A percentile compares a stretch with the other conserved stretches of the same genome.
These are phyloP conservation scores for Ectemnius continuus DNA, from an alignment of 2,888 invertebrate genomes.

Conservation along the genomic window DNA sequence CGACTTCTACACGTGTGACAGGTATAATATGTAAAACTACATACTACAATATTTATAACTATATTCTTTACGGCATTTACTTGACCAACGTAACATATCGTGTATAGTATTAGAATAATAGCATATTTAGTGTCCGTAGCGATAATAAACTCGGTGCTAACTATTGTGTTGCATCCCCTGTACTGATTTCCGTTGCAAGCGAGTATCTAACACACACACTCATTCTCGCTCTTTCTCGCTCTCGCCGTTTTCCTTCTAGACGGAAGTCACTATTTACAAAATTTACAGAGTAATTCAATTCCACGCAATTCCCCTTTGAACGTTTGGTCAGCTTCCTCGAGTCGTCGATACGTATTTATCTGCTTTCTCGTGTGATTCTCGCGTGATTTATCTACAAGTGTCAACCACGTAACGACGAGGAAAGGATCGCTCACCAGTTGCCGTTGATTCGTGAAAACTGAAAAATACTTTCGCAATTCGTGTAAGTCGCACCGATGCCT, in stretches of 20 bases:
- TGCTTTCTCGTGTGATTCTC: conserved; percentile 2
- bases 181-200: conserved; percentile 57
- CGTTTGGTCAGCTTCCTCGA: not conserved
- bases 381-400: conserved; percentile 7
- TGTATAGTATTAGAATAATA: conserved; percentile 47
- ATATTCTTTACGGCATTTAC: conserved; percentile 61
- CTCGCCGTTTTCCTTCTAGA: conserved; percentile 39
- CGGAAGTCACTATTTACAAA: conserved; percentile 62
- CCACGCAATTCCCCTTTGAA: conserved; percentile 39
- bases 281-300: conserved; percentile 65
- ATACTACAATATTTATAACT: conserved; percentile 73
- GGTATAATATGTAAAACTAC: conserved; percentile 77
- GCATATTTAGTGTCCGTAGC: conserved; percentile 54
- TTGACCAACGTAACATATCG: conserved; percentile 62
- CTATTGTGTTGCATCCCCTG: conserved; percentile 52
- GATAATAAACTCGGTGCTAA: conserved; percentile 41
- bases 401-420: conserved; percentile 4
- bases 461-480: conserved; percentile 24
- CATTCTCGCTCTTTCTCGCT: not conserved
- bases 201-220: conserved; percentile 32
- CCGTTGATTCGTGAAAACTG: conserved; percentile 10
- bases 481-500: not conserved
- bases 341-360: conserved; percentile 10
- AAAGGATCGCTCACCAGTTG: not conserved
- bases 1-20: conserved; percentile 76